Evolutionary conservation across 2,797 vertebrate genomes (phyloP).

Genomic region (Coccyzus lansbergi): DNA sequence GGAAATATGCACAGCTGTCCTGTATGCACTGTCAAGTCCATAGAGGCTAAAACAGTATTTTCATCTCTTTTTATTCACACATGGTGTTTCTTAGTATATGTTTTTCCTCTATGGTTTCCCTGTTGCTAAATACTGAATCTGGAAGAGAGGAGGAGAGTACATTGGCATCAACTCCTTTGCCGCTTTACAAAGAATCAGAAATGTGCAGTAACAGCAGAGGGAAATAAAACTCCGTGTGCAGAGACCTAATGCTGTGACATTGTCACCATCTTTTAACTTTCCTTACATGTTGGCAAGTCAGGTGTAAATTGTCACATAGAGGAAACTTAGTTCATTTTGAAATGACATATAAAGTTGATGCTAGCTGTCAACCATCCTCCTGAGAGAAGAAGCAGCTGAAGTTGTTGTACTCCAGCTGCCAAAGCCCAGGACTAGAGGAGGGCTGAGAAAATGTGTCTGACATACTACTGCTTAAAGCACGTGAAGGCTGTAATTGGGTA

Average conservation of each 20-base stretch:
- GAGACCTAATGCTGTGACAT: neutral
- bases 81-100: neutral
- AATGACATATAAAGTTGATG: neutral
- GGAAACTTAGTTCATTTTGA: neutral
- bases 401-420: neutral
- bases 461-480: accelerated
- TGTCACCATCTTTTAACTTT: neutral
- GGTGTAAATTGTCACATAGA: neutral
- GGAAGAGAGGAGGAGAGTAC: neutral
- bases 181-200: neutral
- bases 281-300: neutral
- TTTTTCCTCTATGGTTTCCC: neutral
- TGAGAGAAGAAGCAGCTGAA: neutral
- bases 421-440: neutral
- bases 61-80: neutral
- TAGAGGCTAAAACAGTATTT: neutral
- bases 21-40: neutral
- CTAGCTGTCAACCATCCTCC: neutral
- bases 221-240: neutral
- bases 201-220: neutral
- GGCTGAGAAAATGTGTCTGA: neutral
- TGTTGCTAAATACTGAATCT: neutral
- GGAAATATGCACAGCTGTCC: neutral
- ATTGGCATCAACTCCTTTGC: neutral
- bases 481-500: neutral